Evolutionary conservation across 2,113 vertebrate species (phyloP), one percentile per base, ranked within the genome.

Genomic region (Passer montanus): DNA sequence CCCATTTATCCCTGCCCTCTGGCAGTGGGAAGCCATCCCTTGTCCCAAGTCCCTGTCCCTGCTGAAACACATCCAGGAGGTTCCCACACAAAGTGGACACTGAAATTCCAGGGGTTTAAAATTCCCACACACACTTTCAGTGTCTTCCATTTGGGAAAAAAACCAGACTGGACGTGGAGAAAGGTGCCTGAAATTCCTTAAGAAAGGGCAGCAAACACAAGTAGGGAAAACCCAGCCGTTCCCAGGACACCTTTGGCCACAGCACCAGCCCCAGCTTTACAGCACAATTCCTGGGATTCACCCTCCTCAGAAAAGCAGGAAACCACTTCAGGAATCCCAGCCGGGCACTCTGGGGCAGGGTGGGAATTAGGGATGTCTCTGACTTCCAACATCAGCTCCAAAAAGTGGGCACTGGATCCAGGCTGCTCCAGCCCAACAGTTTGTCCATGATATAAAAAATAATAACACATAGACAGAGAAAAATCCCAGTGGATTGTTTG

Each of bases 391-490:
- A 6, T 2, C 9, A 16, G 75, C 62, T 79, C 72, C 63, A 31
- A 87, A 47, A 80, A 23, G 35, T 28, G 33, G 44, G 52, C 52
- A 35, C 70, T 18, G 41, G 26, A 49, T 68, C 78, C 76, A 0
- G 2, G 13, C 63, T 21, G 39, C 43, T 74, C 46, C 8, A 0
- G 1, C 30, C 27, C 77, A 52, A 39, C 2, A 0, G 20, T 84
- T 15, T 47, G 19, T 12, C n/a, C 41, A 2, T 0, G 13, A 39
- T 3, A 20, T 24, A 59, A 6, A 24, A 46, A 82, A 75, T 52
- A 39, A 46, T 1, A 27, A 82, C 44, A 33, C 31, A 5, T 0
- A 0, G 14, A 15, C 0, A 15, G 2, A 39, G 28, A 31, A 50
- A 50, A 44, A 78, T 4, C 3, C 2, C 39, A 55, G 43, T 15